Evolutionary conservation across 2,888 invertebrate genomes (phyloP), one percentile per base, ranked within the genome.

Genomic region (Nasonia oneida): DNA sequence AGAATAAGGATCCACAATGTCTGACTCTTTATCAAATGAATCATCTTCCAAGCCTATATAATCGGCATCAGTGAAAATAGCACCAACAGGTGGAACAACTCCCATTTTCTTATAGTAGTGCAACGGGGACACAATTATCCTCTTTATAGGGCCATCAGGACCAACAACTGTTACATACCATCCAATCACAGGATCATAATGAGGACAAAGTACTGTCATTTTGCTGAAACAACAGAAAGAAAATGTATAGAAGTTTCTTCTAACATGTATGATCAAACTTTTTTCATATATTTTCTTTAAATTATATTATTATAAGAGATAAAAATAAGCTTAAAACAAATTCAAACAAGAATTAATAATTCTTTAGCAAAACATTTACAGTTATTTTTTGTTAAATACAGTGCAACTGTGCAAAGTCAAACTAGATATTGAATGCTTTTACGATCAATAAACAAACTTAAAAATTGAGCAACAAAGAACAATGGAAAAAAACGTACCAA

Each of bases 141-240:
- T 10, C n/a, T 39, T 81, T 12, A 57, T 18, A 12, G 23, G 23
- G 15, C 81, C 81, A 23, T 81, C 14, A 14, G 57, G 73, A 23
- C 53, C 71, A 8, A 5, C 6, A 10, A 57, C 53, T n/a, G 23
- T 39, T 8, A 81, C 37, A 50, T 81, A 57, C 81, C 81, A 81
- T 6, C 53, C 57, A 57, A 18, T 10, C 1, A 14, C 18, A 14
- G 39, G 18, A 73, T 81, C 81, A 39, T 57, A 81, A 12, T 37
- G 10, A 57, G 81, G 81, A 39, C 81, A 57, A 33, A 73, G 53
- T 12, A 81, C 61, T 57, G 81, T 37, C 81, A 81, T 81, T 5
- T 33, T 73, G 5, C 57, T 81, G 29, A 18, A 53, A 53, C 6
- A 73, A 4, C n/a, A 76, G 14, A 53, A 15, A 53, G 18, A 53